Evolutionary conservation across 2,888 invertebrate species (phyloP), one percentile per base, ranked within the genome.

Genomic region (Nebria brevicollis): DNA sequence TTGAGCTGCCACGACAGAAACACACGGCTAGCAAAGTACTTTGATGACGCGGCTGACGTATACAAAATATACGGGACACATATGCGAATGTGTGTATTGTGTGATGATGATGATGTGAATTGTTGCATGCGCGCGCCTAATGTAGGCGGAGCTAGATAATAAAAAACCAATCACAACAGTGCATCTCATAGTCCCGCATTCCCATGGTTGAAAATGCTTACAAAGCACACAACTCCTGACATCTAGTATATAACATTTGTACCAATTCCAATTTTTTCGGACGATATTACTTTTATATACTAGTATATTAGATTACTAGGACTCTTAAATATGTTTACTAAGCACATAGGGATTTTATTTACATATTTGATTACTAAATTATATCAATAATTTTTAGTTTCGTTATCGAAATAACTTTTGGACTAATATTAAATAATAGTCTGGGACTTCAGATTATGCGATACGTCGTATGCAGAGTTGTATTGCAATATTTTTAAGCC

Each of bases 21-120:
- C 54, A 54, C 82, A 83, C 82, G 77, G 80, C 82, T 81, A 83
- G 84, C 82, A 84, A 82, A 83, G 78, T 83, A 75, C 85, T 86
- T 85, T 92, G 92, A 91, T 93, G 93, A 93, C 92, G 93, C 92
- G 93, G 92, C 92, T 92, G 92, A 92, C 92, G 92, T 92, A 92
- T 91, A 87, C 92, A 91, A 90, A 90, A 89, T 89, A 82, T 26
- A 34, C 25, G 43, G 64, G 75, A 75, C 77, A 82, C 79, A 82
- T 79, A 75, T 75, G 76, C 34, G 34, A 34, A 54, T 54, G 54
- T 54, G 54, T 54, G 54, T 43, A 10, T 8, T 54, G 54, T 68
- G 65, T 70, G 70, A 72, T 78, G 75, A 34, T 64, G 66, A 72
- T 78, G 75, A 34, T 64, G 66, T 13, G 26, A 41, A 75, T 25